These are phyloP conservation scores for Heterohyrax brucei DNA, from an alignment of 2,797 vertebrate genomes.

Conservation along the genomic window DNA sequence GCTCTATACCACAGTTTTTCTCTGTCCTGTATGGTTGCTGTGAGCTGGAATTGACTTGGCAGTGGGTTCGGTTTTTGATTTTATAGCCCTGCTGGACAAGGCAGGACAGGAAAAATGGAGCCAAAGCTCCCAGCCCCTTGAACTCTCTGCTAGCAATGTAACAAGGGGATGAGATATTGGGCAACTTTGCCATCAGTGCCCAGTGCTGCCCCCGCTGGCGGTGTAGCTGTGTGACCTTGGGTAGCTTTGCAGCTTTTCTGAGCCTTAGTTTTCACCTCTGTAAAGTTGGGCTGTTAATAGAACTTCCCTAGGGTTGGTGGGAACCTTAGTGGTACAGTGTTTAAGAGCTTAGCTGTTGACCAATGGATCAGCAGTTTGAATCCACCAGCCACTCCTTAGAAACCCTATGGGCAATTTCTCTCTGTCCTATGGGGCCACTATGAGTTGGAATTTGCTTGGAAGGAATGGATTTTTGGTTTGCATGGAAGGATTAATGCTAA, in stretches of 20 bases:
- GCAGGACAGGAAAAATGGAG: background rate
- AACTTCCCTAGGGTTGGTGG: too few species aligned
- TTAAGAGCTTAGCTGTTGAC: too few species aligned
- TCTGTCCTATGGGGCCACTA: too few species aligned
- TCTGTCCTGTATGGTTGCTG: too few species aligned
- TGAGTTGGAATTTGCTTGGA: too few species aligned
- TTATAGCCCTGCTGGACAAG: background rate
- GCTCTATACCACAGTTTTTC: too few species aligned
- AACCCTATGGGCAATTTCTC: too few species aligned
- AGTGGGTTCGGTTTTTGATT: too few species aligned
- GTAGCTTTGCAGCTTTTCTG: background rate
- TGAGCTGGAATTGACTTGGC: too few species aligned
- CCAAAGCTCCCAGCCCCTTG: background rate
- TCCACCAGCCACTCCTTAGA: too few species aligned
- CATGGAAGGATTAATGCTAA: background rate
- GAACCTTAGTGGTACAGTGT: background rate
- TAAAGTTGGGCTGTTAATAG: background rate
- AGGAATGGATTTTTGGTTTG: background rate
- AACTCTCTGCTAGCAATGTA: background rate
- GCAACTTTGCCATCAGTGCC: accelerated
- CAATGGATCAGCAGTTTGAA: too few species aligned
- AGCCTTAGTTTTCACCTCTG: constrained; percentile 5
- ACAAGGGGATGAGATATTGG: too few species aligned
- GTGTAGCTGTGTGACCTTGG: background rate
- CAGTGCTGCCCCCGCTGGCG: background rate